Base-by-base conservation (phyloP, 2,888 invertebrate genomes). In the Eilema sororculum region DNA sequence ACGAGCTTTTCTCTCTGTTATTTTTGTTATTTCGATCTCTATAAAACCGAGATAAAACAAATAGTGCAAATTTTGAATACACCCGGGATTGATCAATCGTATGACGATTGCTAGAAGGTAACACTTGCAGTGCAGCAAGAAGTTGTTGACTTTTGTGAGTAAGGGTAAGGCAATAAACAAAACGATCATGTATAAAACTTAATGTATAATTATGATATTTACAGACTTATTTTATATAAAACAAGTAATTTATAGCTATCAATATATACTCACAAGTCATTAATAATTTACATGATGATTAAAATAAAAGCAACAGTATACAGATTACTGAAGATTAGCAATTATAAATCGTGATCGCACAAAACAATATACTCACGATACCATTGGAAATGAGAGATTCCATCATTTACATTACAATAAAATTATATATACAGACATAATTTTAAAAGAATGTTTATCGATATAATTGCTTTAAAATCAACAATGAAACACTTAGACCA, bases 161-260 rank as follows among this genome's bases (percentile, higher is more conserved):
- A 30, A 64, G 78, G 66, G 66, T 74, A 74, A 86, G 88, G 89
- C 81, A 84, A 80, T 84, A 92, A 93, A 93, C 90, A 93, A 94
- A 92, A 92, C 94, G 90, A 91, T 91, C 80, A 85, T 91, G 91
- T 95, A 95, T 95, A 95, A 95, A 95, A 95, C 95, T 95, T 95
- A 95, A 94, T 94, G 93, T 95, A 93, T 95, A 95, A 94, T 95
- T 91, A 91, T 94, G 92, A 91, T 95, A 95, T 95, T 95, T 95
- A 95, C 95, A 95, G 90, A 91, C 93, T 93, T 95, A 95, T 84
- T 81, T 93, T 94, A 95, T 94, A 94, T 93, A 95, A 95, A 95
- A 95, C 95, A 95, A 95, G 93, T 95, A 92, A 92, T 93, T 93
- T 89, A 95, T 95, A 94, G 95, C 93, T 95, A 95, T 93, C 88